Evolutionary conservation across 2,888 invertebrate species (phyloP).

Genomic region (Cyrtodaria siliqua): DNA sequence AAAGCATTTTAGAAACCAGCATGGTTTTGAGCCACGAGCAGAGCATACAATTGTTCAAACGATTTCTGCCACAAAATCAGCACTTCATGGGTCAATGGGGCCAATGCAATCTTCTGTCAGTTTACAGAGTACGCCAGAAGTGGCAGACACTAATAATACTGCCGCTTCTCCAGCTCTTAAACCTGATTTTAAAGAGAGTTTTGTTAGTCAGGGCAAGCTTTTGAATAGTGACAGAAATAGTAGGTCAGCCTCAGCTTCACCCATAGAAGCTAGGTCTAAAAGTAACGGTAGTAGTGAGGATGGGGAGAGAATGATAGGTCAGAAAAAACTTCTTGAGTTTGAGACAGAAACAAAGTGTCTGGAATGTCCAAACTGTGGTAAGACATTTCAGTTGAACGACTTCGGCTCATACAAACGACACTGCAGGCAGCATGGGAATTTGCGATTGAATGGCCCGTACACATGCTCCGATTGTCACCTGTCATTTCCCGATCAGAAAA

Average conservation of each 20-base stretch:
- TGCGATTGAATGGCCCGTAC: conserved; percentile 67
- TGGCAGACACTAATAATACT: not conserved
- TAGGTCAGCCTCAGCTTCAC: conserved; percentile 1
- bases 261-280: not conserved
- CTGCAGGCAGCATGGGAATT: conserved; percentile 77
- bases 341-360: conserved; percentile 71
- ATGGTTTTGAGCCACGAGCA: conserved; percentile 83
- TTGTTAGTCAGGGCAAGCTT: not conserved
- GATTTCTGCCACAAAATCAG: conserved; percentile 82
- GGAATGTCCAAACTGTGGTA: conserved; percentile 79
- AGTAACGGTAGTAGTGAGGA: conserved; percentile 2
- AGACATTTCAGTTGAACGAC: conserved; percentile 81
- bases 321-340: conserved; percentile 40
- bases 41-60: conserved; percentile 83
- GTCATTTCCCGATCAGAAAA: conserved; percentile 67
- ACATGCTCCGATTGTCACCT: conserved; percentile 71
- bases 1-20: conserved; percentile 84
- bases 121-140: not conserved
- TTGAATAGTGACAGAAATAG: conserved; percentile 5
- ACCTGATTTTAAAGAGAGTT: not conserved
- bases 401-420: conserved; percentile 83
- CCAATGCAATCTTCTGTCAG: not conserved
- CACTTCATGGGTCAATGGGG: conserved; percentile 49
- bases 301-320: not conserved
- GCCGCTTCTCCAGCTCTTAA: not conserved